Evolutionary conservation across 2,888 invertebrate genomes (phyloP).

Genomic region (Entomobrya proxima): DNA sequence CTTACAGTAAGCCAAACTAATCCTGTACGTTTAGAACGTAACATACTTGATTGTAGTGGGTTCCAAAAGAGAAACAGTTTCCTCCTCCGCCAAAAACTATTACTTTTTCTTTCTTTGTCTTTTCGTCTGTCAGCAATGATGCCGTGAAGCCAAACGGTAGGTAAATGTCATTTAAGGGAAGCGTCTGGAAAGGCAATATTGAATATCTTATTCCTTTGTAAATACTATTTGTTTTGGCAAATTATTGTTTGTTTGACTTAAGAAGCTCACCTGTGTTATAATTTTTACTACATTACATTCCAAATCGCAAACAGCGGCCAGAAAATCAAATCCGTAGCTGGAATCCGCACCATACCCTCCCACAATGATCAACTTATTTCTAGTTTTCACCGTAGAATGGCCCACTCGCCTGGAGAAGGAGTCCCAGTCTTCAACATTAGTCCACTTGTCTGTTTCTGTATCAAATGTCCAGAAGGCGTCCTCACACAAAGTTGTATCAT

Average conservation of each 20-base stretch:
- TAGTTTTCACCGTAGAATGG: constrained; percentile 60
- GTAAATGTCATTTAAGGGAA: constrained; percentile 63
- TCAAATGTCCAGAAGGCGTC: constrained; percentile 71
- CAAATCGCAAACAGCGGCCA: constrained; percentile 69
- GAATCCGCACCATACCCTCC: constrained; percentile 74
- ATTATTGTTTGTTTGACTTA: background rate
- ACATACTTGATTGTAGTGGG: constrained; percentile 70
- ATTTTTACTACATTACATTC: constrained; percentile 54
- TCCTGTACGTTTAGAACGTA: constrained; percentile 50
- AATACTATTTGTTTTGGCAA: too few species aligned
- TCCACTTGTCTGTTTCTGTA: constrained; percentile 62
- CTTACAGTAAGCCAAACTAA: background rate
- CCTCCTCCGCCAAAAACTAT: constrained; percentile 73
- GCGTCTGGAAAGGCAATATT: constrained; percentile 54
- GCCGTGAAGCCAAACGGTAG: constrained; percentile 73
- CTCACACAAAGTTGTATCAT: constrained; percentile 68
- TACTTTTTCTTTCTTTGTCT: constrained; percentile 43
- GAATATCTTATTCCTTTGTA: too few species aligned
- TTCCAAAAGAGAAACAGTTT: constrained; percentile 74
- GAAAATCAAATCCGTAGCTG: constrained; percentile 66
- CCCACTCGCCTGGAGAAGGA: constrained; percentile 64
- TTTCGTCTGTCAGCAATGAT: constrained; percentile 49
- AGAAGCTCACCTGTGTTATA: constrained; percentile 39
- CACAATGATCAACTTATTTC: constrained; percentile 66
- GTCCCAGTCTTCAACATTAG: constrained; percentile 59